Conservation (phyloP, 2,113 vertebrate genomes). For the Zosterops pallidus region DNA sequence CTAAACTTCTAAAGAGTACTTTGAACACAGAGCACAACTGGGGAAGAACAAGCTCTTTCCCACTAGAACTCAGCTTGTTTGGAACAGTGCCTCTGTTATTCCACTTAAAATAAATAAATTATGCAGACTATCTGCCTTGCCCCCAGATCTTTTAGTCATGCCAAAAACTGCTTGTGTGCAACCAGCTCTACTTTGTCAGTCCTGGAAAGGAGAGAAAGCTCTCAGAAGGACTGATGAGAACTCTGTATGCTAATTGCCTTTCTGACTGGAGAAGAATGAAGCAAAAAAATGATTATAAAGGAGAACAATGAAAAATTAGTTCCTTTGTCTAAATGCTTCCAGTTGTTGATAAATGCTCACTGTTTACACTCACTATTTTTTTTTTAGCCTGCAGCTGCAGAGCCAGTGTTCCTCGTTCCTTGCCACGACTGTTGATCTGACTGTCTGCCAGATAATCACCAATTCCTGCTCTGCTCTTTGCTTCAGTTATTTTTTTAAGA, state of each 20-base stretch:
- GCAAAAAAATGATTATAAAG: not conserved
- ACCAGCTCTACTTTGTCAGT: not conserved
- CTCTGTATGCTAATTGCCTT: conserved; percentile 3
- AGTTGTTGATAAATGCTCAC: conserved; percentile 67
- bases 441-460: conserved; percentile 69
- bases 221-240: conserved; percentile 3
- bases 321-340: conserved; percentile 65
- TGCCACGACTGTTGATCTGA: conserved; percentile 77
- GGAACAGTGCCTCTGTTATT: not conserved
- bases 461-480: conserved; percentile 76
- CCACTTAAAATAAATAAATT: not conserved
- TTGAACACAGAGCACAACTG: not conserved
- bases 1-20: not conserved
- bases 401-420: conserved; percentile 63
- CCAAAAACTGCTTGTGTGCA: not conserved
- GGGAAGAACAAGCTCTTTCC: not conserved
- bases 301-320: conserved; percentile 66
- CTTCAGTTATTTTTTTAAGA: conserved; percentile 57
- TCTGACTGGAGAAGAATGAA: conserved; percentile 15
- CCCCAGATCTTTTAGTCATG: not conserved
- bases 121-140: not conserved
- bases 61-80: not conserved
- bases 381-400: conserved; percentile 70
- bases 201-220: not conserved
- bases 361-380: conserved; percentile 59